phyloP scores from a whole-genome alignment of 2,888 invertebrate genomes.

The Melanostoma mellinum region DNA sequence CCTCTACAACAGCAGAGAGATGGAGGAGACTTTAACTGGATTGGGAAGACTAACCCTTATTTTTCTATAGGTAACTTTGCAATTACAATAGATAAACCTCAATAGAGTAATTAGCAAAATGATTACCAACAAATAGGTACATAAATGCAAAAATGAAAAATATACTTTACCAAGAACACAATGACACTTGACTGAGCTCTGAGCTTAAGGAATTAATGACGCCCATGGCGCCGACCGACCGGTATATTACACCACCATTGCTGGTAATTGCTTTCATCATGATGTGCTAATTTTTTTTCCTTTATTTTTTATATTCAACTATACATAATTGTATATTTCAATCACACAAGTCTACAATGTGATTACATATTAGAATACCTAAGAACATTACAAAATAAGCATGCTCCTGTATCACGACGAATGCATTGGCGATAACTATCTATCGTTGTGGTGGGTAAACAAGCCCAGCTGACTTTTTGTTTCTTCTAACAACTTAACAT shows the following conservation, averaged over 20 bases:
- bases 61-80: no score
- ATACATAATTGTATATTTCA: slow-evolving; percentile 6
- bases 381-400: not conserved
- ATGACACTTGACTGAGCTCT: slow-evolving; percentile 2
- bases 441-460: not conserved
- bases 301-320: not conserved
- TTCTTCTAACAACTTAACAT: slow-evolving; percentile 20
- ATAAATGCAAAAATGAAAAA: slow-evolving; percentile 10
- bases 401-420: slow-evolving; percentile 21
- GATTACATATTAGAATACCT: not conserved
- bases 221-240: slow-evolving; percentile 33
- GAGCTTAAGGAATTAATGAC: slow-evolving; percentile 31
- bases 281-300: slow-evolving; percentile 19
- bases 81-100: no score
- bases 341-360: slow-evolving; percentile 18
- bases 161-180: slow-evolving; percentile 24
- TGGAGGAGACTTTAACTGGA: no score
- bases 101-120: slow-evolving; percentile 13
- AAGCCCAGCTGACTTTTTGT: slow-evolving; percentile 14
- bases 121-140: not conserved
- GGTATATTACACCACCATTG: slow-evolving; percentile 39
- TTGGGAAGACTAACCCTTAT: no score
- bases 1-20: no score
- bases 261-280: slow-evolving; percentile 38
- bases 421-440: not conserved